Conservation (phyloP, 2,797 vertebrate genomes). For the Calcarius lapponicus region DNA sequence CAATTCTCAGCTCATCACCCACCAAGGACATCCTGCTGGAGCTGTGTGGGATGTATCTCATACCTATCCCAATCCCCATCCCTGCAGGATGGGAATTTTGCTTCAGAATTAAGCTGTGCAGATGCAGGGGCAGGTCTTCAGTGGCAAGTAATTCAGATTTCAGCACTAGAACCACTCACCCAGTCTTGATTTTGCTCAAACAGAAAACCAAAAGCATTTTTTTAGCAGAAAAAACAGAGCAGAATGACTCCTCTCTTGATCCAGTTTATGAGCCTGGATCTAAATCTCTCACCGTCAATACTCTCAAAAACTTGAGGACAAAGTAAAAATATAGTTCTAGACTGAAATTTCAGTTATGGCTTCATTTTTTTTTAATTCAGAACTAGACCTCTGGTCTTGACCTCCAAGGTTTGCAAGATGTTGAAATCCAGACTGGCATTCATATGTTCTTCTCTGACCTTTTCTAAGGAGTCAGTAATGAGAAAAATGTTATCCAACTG, state of each 20-base stretch:
- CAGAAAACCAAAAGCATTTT: background rate
- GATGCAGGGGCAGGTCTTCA: background rate
- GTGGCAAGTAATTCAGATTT: background rate
- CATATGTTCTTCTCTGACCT: background rate
- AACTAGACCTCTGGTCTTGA: background rate
- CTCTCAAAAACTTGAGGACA: background rate
- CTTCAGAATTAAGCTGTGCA: background rate
- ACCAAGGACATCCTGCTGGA: background rate
- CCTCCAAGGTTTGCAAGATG: background rate
- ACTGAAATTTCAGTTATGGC: background rate
- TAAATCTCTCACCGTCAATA: background rate
- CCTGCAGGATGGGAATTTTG: background rate
- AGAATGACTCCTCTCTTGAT: background rate
- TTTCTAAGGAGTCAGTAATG: background rate
- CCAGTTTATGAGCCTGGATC: background rate
- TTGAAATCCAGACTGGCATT: background rate
- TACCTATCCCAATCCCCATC: background rate
- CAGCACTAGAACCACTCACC: background rate
- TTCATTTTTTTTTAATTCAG: background rate
- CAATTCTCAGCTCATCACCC: fast-evolving
- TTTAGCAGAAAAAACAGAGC: background rate
- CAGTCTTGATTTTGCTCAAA: background rate
- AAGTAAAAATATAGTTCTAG: background rate
- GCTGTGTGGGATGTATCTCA: background rate
- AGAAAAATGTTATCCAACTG: background rate